Evolutionary conservation across 1,140 invertebrate genomes (phyloP).

Genomic region (Phocides pigmalion): DNA sequence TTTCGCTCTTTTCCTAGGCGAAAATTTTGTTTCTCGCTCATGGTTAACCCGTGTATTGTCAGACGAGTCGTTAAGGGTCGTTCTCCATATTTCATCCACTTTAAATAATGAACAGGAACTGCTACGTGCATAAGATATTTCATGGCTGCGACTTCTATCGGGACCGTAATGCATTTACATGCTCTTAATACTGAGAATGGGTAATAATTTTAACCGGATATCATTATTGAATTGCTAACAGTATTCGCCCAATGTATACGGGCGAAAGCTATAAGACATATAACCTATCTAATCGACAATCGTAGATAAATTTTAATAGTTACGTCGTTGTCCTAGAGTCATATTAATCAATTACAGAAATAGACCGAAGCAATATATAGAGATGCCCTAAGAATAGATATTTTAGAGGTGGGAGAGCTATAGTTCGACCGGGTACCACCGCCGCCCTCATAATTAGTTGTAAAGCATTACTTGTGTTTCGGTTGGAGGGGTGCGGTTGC

Average conservation of each 20-base stretch:
- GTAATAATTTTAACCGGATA: conserved; percentile 44
- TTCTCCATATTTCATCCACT: conserved; percentile 24
- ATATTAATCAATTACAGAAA: conserved; percentile 9
- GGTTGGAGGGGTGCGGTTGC: too few species aligned
- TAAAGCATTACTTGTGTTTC: too few species aligned
- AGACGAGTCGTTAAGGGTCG: conserved; percentile 11
- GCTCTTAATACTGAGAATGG: conserved; percentile 40
- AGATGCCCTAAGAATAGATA: too few species aligned
- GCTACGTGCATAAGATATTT: conserved; percentile 40
- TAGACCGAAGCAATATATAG: not conserved
- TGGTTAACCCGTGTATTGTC: not conserved
- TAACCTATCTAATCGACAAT: not conserved
- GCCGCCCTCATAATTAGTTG: too few species aligned
- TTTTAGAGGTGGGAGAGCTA: too few species aligned
- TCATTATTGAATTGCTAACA: conserved; percentile 42
- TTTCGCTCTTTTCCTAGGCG: not conserved
- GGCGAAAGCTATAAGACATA: conserved; percentile 21
- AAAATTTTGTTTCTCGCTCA: not conserved
- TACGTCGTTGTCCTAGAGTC: conserved; percentile 2
- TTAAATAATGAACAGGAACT: conserved; percentile 45
- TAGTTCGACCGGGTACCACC: too few species aligned
- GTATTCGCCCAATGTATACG: conserved; percentile 41
- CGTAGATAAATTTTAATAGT: conserved; percentile 24
- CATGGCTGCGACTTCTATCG: conserved; percentile 35
- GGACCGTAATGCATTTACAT: conserved; percentile 39